Evolutionary conservation across 2,797 vertebrate genomes (phyloP).

Genomic region (Mareca strepera): DNA sequence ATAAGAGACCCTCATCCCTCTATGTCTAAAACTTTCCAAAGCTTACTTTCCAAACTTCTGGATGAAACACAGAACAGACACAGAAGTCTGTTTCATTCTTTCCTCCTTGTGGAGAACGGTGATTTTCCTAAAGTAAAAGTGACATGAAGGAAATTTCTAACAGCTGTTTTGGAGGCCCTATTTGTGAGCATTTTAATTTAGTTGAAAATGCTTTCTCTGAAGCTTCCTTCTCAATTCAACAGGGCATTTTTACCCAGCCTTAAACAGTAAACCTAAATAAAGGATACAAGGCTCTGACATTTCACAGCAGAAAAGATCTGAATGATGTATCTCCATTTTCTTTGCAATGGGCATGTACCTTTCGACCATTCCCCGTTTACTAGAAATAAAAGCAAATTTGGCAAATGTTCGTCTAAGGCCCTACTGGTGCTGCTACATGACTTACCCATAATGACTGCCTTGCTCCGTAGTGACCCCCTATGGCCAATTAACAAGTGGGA

Average conservation of each 20-base stretch:
- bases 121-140: background rate
- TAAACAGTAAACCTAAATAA: background rate
- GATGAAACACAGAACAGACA: background rate
- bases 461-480: constrained; percentile 49
- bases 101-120: background rate
- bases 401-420: background rate
- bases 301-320: background rate
- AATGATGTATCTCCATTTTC: background rate
- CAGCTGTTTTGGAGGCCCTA: background rate
- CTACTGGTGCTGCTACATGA: background rate
- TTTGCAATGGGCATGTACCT: background rate
- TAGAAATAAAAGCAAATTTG: background rate
- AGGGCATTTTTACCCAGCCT: background rate
- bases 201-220: background rate
- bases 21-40: background rate
- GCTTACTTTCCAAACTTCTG: background rate
- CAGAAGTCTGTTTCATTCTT: background rate
- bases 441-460: background rate
- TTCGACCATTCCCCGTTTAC: background rate
- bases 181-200: background rate
- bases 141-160: background rate
- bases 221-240: background rate
- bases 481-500: constrained; percentile 9
- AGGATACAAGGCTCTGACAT: background rate
- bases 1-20: background rate